These are phyloP conservation scores for Agrypnia vestita DNA, from an alignment of 1,140 invertebrate genomes.

Conservation along the genomic window DNA sequence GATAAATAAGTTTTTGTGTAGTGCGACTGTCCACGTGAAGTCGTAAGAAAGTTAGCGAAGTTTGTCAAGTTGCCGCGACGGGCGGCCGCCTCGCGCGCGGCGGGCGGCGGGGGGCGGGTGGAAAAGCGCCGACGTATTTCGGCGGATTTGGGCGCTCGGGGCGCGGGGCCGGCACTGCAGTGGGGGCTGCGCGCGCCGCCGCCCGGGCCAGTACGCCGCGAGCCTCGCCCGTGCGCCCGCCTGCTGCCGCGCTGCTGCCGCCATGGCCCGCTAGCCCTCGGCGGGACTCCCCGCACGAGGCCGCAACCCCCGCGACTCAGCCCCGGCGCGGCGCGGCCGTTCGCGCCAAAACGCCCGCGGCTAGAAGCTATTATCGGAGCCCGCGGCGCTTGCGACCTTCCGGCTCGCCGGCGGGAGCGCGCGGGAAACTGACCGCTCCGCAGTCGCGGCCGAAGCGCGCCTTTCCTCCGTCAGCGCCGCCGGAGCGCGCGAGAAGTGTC, in stretches of 20 bases:
- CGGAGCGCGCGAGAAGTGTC: slow-evolving; percentile 31
- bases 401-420: background rate
- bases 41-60: no score
- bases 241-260: slow-evolving; percentile 19
- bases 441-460: slow-evolving; percentile 16
- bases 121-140: background rate
- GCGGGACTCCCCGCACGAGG: slow-evolving; percentile 6
- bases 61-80: no score
- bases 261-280: slow-evolving; percentile 11
- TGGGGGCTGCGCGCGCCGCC: slow-evolving; percentile 52
- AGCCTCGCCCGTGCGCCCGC: slow-evolving; percentile 49
- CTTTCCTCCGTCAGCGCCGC: background rate
- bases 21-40: no score
- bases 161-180: slow-evolving; percentile 52
- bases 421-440: slow-evolving; percentile 21
- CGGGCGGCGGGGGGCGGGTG: background rate
- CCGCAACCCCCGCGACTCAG: background rate
- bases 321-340: background rate
- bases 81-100: background rate
- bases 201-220: slow-evolving; percentile 55
- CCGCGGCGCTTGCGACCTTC: slow-evolving; percentile 21
- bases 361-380: background rate
- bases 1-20: no score
- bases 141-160: slow-evolving; percentile 19
- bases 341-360: slow-evolving; percentile 21